Percentiles rank a stretch among this genome's conserved stretches.
Evolutionary conservation across 2,797 vertebrate genomes (phyloP).

Genomic region (Hippocampus kuda): DNA sequence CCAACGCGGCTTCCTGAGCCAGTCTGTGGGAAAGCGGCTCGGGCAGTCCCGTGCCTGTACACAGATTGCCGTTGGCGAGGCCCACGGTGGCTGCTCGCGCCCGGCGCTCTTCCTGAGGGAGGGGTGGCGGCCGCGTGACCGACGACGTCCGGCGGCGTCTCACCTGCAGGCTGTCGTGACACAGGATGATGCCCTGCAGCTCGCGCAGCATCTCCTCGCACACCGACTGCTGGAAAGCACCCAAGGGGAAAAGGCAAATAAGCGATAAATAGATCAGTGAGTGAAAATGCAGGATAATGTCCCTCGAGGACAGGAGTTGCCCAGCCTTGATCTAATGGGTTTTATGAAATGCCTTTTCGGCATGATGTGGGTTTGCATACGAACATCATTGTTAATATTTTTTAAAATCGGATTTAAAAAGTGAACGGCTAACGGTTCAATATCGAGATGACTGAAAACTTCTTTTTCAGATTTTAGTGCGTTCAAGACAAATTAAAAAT

Average conservation of each 20-base stretch:
- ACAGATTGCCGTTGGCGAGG: conserved; percentile 96
- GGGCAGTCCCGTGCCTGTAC: conserved; percentile 75
- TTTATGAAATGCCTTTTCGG: too few species aligned
- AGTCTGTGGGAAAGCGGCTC: conserved; percentile 92
- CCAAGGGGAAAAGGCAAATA: conserved; percentile 3
- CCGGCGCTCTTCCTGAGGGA: conserved; percentile 73
- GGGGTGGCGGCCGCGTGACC: conserved; percentile 67
- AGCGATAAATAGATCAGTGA: too few species aligned
- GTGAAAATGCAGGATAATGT: too few species aligned
- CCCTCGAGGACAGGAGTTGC: too few species aligned
- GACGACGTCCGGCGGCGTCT: conserved; percentile 68
- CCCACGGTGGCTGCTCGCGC: conserved; percentile 72
- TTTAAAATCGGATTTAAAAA: too few species aligned
- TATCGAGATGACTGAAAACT: too few species aligned
- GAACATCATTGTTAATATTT: too few species aligned
- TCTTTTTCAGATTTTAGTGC: too few species aligned
- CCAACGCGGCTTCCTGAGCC: conserved; percentile 86
- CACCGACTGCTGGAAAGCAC: conserved; percentile 78
- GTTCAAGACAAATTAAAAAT: too few species aligned
- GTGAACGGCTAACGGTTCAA: too few species aligned
- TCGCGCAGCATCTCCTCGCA: conserved; percentile 96
- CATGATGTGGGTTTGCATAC: too few species aligned
- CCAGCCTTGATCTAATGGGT: too few species aligned
- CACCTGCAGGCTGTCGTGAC: conserved; percentile 84
- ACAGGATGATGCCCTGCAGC: conserved; percentile 88